Evolutionary conservation across 1,140 invertebrate species (phyloP).

Genomic region (Parasteatoda tepidariorum): DNA sequence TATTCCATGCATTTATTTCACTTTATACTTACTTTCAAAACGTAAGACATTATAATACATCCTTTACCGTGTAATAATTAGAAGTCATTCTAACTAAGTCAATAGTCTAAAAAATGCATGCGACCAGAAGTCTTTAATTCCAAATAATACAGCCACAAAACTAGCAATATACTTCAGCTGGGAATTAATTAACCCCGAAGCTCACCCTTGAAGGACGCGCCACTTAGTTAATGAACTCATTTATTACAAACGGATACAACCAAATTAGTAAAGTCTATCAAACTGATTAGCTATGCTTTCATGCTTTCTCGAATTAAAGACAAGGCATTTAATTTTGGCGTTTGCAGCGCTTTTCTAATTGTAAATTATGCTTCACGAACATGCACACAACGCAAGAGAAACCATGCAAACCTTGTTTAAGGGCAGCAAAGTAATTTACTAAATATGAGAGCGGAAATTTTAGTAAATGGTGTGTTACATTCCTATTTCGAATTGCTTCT

Average conservation of each 20-base stretch:
- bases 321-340: neutral
- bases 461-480: too few species aligned
- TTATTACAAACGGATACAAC: neutral
- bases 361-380: slow-evolving; percentile 34
- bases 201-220: neutral
- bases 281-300: slow-evolving; percentile 37
- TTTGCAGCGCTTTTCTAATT: neutral
- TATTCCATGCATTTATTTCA: too few species aligned
- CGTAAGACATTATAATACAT: too few species aligned
- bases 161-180: neutral
- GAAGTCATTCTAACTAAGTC: too few species aligned
- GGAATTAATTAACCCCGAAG: slow-evolving; percentile 44
- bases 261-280: slow-evolving; percentile 17
- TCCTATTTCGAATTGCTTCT: too few species aligned
- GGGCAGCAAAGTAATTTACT: slow-evolving; percentile 1
- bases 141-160: neutral
- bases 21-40: too few species aligned
- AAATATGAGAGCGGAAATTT: neutral
- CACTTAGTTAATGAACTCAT: slow-evolving; percentile 39
- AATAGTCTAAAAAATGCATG: too few species aligned
- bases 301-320: neutral
- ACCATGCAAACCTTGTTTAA: slow-evolving; percentile 40
- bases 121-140: neutral
- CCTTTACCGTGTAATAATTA: too few species aligned
- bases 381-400: slow-evolving; percentile 17